phyloP scores from a whole-genome alignment of 2,888 invertebrate genomes.

The Andrena chrysosceles region DNA sequence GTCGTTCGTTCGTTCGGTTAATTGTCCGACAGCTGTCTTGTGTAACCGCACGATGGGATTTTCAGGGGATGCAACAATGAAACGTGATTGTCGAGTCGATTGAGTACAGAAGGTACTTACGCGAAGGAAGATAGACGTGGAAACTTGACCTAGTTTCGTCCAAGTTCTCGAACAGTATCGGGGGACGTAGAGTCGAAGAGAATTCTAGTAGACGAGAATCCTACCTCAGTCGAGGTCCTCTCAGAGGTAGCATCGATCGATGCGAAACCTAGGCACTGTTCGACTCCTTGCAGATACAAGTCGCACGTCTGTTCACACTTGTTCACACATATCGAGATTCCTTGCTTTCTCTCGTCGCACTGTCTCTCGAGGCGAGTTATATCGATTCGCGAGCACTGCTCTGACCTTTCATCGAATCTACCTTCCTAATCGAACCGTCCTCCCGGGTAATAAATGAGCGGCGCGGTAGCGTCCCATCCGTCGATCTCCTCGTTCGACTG shows the following conservation, averaged over 20 bases:
- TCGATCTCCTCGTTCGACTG: slow-evolving; percentile 81
- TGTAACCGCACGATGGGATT: neutral
- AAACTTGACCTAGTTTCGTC: neutral
- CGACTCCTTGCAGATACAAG: slow-evolving; percentile 3
- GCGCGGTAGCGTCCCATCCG: slow-evolving; percentile 77
- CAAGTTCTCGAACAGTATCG: neutral
- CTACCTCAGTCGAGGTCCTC: slow-evolving; percentile 27
- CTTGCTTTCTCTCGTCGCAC: neutral
- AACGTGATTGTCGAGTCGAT: slow-evolving; percentile 32
- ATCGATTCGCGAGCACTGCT: neutral
- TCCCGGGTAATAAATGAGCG: slow-evolving; percentile 71
- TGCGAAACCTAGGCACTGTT: neutral
- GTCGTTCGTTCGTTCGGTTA: slow-evolving; percentile 1
- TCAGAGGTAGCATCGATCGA: neutral
- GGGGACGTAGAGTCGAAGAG: neutral
- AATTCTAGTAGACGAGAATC: slow-evolving; percentile 18
- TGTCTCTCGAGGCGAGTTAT: too few species aligned
- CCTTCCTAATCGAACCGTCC: slow-evolving; percentile 46
- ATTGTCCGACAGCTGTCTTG: neutral
- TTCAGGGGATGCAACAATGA: neutral
- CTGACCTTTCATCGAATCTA: neutral
- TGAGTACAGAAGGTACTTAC: slow-evolving; percentile 3
- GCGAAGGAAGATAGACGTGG: neutral
- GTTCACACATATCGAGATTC: neutral
- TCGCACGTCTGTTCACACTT: neutral